These are phyloP conservation scores for Dysmachus trigonus DNA, from an alignment of 2,888 invertebrate genomes.

Conservation along the genomic window DNA sequence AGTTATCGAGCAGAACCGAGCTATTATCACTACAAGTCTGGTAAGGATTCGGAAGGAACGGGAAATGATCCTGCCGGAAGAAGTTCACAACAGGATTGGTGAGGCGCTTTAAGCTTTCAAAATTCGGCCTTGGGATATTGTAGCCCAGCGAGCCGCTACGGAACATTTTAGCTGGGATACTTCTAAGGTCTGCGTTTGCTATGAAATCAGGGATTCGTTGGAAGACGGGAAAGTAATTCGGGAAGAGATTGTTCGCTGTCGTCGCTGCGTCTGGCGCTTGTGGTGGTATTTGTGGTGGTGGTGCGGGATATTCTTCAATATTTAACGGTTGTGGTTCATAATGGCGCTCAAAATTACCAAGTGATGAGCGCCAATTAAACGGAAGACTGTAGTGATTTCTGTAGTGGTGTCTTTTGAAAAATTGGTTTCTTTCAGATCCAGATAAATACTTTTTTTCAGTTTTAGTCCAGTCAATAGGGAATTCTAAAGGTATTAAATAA, in stretches of 20 bases:
- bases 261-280: slow-evolving; percentile 53
- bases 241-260: slow-evolving; percentile 49
- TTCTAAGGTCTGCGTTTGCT: slow-evolving; percentile 59
- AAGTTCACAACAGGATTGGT: slow-evolving; percentile 62
- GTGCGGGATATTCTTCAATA: slow-evolving; percentile 50
- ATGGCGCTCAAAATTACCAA: slow-evolving; percentile 11
- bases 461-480: neutral
- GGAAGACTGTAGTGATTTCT: slow-evolving; percentile 57
- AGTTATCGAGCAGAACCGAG: slow-evolving; percentile 30
- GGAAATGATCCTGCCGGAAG: slow-evolving; percentile 54
- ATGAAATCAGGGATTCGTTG: slow-evolving; percentile 55
- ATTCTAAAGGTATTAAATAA: neutral
- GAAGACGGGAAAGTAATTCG: slow-evolving; percentile 56
- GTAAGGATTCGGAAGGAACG: slow-evolving; percentile 45
- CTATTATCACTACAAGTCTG: slow-evolving; percentile 43
- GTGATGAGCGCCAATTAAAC: slow-evolving; percentile 59
- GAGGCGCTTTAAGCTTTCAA: slow-evolving; percentile 60
- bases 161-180: slow-evolving; percentile 56
- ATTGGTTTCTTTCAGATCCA: neutral
- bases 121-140: slow-evolving; percentile 54
- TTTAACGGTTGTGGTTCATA: slow-evolving; percentile 37
- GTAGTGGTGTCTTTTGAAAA: slow-evolving; percentile 50
- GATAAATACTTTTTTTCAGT: neutral
- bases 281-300: too few relatives aligned
- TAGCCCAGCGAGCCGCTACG: slow-evolving; percentile 54